Evolutionary conservation across 2,113 vertebrate species (phyloP).

Genomic region (Hippocampus abdominalis): DNA sequence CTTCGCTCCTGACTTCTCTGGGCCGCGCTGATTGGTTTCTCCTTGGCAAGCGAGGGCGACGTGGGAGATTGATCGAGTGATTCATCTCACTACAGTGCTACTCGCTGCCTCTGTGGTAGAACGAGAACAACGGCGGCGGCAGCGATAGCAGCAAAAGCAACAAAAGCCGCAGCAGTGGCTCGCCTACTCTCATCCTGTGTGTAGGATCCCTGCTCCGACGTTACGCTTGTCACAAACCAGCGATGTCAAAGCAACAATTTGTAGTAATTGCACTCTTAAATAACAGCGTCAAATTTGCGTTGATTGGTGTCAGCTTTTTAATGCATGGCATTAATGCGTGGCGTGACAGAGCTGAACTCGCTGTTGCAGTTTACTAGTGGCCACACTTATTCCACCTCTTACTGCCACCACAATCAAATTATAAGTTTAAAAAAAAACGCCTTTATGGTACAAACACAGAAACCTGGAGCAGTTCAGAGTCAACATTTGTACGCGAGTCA

Average conservation of each 20-base stretch:
- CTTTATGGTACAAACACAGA: too few species aligned
- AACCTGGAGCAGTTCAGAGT: too few species aligned
- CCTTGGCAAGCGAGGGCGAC: slow-evolving; percentile 36
- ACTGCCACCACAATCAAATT: too few species aligned
- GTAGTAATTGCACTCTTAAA: not conserved
- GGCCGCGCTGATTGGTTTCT: slow-evolving; percentile 28
- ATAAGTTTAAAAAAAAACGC: too few species aligned
- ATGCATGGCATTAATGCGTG: too few species aligned
- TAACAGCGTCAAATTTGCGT: not conserved
- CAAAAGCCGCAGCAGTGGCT: slow-evolving; percentile 22
- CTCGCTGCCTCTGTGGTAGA: slow-evolving; percentile 34
- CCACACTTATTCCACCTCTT: too few species aligned
- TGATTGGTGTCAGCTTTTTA: not conserved
- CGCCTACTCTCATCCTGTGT: slow-evolving; percentile 47
- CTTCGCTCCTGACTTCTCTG: slow-evolving; percentile 27
- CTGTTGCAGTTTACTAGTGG: too few species aligned
- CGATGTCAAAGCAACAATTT: not conserved
- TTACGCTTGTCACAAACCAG: slow-evolving; percentile 17
- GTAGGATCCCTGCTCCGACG: slow-evolving; percentile 46
- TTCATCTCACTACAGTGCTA: slow-evolving; percentile 57
- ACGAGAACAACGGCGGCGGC: not conserved
- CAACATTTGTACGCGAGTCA: too few species aligned
- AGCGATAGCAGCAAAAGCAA: not conserved
- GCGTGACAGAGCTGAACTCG: not conserved
- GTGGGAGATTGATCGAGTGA: slow-evolving; percentile 53